Evolutionary conservation across 2,888 invertebrate genomes (phyloP).

Genomic region (Aplocera efformata): DNA sequence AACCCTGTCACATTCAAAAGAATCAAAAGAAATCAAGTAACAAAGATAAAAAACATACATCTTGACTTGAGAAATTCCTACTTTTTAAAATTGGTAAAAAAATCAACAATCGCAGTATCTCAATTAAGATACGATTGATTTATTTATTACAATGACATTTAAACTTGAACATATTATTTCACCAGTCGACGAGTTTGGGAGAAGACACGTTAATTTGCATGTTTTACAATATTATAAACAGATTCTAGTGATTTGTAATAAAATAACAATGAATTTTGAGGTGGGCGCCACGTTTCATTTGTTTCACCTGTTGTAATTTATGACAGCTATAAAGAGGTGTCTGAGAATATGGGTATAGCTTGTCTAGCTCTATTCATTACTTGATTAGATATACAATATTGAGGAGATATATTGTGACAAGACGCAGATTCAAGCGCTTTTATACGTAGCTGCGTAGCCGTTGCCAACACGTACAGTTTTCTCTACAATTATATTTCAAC

Average conservation of each 20-base stretch:
- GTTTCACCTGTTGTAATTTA: conserved; percentile 24
- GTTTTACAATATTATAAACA: conserved; percentile 29
- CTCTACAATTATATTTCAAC: too few relatives aligned
- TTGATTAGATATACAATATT: too few relatives aligned
- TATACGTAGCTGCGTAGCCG: too few relatives aligned
- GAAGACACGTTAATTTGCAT: conserved; percentile 33
- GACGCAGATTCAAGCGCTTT: too few relatives aligned
- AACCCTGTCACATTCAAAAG: too few relatives aligned
- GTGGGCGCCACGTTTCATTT: conserved; percentile 23
- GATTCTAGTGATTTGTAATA: conserved; percentile 22
- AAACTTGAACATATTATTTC: conserved; percentile 21
- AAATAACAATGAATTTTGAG: conserved; percentile 28
- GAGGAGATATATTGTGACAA: too few relatives aligned
- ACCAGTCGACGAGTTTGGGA: conserved; percentile 29
- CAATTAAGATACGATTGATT: background rate
- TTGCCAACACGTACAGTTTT: too few relatives aligned
- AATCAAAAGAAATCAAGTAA: too few relatives aligned
- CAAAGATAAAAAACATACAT: too few relatives aligned
- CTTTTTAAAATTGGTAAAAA: too few relatives aligned
- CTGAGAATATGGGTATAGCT: conserved; percentile 1
- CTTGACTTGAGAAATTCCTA: too few relatives aligned
- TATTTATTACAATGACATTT: conserved; percentile 23
- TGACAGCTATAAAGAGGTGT: conserved; percentile 5
- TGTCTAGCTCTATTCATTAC: background rate
- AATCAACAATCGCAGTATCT: conserved; percentile 1